phyloP scores from a whole-genome alignment of 2,888 invertebrate species.

The Adela reaumurella region DNA sequence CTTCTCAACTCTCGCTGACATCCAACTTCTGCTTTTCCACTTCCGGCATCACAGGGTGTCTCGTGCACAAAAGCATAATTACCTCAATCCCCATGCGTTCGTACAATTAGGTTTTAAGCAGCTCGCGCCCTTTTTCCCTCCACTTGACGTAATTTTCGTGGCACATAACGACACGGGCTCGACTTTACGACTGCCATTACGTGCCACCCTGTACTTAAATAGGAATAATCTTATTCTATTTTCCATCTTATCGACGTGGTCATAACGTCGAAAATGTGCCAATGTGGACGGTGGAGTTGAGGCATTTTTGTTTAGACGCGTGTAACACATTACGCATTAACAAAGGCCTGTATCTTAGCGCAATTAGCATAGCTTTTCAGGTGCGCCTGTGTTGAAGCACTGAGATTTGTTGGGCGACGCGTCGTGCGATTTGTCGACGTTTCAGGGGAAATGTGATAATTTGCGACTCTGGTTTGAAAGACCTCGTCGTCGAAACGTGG shows the following conservation, averaged over 20 bases:
- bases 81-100: background rate
- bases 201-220: background rate
- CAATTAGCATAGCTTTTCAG: background rate
- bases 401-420: background rate
- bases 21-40: no score
- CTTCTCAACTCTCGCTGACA: no score
- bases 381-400: background rate
- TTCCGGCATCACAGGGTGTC: background rate
- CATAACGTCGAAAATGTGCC: background rate
- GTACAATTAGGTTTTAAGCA: background rate
- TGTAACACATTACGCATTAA: background rate
- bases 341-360: background rate
- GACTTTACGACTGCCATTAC: background rate
- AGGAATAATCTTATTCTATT: background rate
- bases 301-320: background rate
- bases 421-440: background rate
- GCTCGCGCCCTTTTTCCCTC: background rate
- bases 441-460: no score
- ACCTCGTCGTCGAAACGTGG: no score
- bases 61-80: background rate
- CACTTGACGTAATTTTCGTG: background rate
- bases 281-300: background rate
- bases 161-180: background rate
- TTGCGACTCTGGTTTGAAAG: no score
- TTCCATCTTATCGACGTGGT: background rate